These are phyloP conservation scores for Lasioglossum zephyrum DNA, from an alignment of 2,888 invertebrate species.

Conservation along the genomic window DNA sequence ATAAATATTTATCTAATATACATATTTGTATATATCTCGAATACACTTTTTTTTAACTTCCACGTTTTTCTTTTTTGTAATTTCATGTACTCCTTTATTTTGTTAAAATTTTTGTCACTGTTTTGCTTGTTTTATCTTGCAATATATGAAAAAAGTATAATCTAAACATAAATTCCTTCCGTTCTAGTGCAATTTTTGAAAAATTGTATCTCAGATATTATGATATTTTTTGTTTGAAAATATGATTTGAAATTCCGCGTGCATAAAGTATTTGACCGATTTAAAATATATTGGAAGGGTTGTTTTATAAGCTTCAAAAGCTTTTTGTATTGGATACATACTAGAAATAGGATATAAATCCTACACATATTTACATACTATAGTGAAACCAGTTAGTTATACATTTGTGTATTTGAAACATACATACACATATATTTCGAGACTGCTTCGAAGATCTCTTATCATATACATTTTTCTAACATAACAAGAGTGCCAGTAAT, in stretches of 20 bases:
- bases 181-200: conserved; percentile 26
- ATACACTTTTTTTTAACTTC: conserved; percentile 25
- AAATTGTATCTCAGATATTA: conserved; percentile 27
- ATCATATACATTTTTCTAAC: conserved; percentile 67
- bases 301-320: conserved; percentile 56
- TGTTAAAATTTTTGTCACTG: conserved; percentile 25
- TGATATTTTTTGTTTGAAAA: conserved; percentile 34
- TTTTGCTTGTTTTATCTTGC: conserved; percentile 39
- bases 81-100: conserved; percentile 32
- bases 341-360: conserved; percentile 75
- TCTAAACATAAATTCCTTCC: conserved; percentile 17
- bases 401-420: conserved; percentile 75
- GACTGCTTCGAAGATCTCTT: conserved; percentile 78
- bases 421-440: conserved; percentile 68
- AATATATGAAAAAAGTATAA: conserved; percentile 39
- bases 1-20: conserved; percentile 45
- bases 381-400: conserved; percentile 73
- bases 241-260: conserved; percentile 46
- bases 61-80: conserved; percentile 15
- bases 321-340: conserved; percentile 66
- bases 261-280: conserved; percentile 45
- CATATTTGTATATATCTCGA: conserved; percentile 46
- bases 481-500: conserved; percentile 65
- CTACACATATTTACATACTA: conserved; percentile 77
- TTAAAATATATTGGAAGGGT: conserved; percentile 43